Evolutionary conservation across 2,797 vertebrate species (phyloP).

Genomic region (Schizothorax lantsangensis): DNA sequence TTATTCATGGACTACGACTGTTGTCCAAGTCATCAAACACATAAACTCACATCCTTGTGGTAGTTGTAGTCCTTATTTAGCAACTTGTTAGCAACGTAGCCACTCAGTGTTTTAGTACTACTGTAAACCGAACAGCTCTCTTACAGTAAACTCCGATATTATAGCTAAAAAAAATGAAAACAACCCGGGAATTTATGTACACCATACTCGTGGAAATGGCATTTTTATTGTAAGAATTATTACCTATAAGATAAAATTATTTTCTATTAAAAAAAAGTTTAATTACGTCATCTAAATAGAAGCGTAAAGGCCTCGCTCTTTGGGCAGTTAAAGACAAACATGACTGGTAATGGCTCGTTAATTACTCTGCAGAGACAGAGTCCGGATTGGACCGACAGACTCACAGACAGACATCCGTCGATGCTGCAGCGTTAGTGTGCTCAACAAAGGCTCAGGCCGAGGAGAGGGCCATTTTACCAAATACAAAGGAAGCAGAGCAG

Average conservation of each 20-base stretch:
- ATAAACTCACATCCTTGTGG: neutral
- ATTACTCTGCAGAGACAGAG: constrained; percentile 55
- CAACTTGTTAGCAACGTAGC: constrained; percentile 8
- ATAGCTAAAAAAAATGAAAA: neutral
- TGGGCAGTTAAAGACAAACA: neutral
- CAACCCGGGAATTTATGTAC: neutral
- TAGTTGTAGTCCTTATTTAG: constrained; percentile 24
- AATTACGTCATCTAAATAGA: constrained; percentile 1
- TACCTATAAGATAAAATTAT: neutral
- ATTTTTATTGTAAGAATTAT: neutral
- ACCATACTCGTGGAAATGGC: neutral
- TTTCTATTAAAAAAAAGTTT: neutral
- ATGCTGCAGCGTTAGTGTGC: constrained; percentile 71
- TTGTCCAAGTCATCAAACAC: constrained; percentile 12
- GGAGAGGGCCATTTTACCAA: constrained; percentile 69
- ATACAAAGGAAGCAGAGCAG: constrained; percentile 71
- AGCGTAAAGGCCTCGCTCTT: neutral
- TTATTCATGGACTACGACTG: neutral
- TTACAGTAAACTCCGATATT: neutral
- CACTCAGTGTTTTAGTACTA: neutral
- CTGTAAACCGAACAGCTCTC: neutral
- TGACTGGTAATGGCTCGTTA: constrained; percentile 24
- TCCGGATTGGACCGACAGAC: constrained; percentile 71
- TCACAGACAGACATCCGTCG: constrained; percentile 70
- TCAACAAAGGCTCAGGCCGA: constrained; percentile 73